Percentiles rank a stretch among this genome's conserved stretches.
Conservation (phyloP, 2,888 invertebrate genomes). For the Brachypalpus laphriformis region DNA sequence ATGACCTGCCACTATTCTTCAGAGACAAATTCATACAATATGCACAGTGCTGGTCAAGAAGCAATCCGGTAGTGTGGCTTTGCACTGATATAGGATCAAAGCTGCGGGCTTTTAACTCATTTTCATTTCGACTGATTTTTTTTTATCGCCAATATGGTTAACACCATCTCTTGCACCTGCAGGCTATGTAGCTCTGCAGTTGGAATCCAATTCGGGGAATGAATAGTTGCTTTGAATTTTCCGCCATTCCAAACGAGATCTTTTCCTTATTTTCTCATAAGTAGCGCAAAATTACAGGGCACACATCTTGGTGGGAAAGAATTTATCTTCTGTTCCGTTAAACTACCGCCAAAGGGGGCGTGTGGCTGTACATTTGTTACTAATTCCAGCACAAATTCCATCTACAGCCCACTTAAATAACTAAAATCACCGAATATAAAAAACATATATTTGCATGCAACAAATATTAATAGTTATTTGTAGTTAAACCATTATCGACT, state of each 20-base stretch:
- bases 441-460: slow-evolving; percentile 38
- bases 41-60: slow-evolving; percentile 10
- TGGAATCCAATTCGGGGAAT: slow-evolving; percentile 6
- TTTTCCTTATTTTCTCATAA: slow-evolving; percentile 6
- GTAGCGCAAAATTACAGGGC: not conserved
- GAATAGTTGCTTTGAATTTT: slow-evolving; percentile 4
- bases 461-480: slow-evolving; percentile 11
- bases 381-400: slow-evolving; percentile 34
- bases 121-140: slow-evolving; percentile 8
- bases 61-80: not conserved
- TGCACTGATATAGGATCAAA: slow-evolving; percentile 32
- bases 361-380: slow-evolving; percentile 1
- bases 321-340: not conserved
- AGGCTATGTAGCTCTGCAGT: not conserved
- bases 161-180: slow-evolving; percentile 12
- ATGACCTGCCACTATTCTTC: slow-evolving; percentile 25
- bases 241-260: slow-evolving; percentile 6
- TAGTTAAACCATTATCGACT: not conserved
- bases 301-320: not conserved
- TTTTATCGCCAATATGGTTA: slow-evolving; percentile 18
- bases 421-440: slow-evolving; percentile 14
- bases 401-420: not conserved
- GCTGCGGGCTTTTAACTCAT: slow-evolving; percentile 32
- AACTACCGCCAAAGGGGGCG: not conserved
- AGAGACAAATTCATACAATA: slow-evolving; percentile 6